Conservation (phyloP, 2,888 invertebrate species). For the Habroteleia sp. region DNA sequence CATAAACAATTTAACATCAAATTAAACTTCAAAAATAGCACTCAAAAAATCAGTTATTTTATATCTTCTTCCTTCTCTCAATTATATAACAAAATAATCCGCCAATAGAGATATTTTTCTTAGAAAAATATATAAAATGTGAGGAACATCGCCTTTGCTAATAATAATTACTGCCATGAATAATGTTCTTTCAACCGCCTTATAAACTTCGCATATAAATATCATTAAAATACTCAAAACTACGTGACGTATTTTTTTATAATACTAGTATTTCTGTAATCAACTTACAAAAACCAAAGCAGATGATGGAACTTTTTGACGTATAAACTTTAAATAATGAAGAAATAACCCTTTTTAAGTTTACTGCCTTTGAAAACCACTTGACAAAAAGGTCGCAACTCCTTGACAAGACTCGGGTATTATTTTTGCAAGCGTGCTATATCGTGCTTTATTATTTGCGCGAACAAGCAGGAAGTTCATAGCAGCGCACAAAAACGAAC, state of each 20-base stretch:
- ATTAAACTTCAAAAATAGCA: too few relatives aligned
- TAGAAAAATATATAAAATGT: too few relatives aligned
- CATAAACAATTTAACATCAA: constrained; percentile 7
- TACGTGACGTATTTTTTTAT: too few relatives aligned
- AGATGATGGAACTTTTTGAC: too few relatives aligned
- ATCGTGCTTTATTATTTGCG: constrained; percentile 24
- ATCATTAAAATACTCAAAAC: constrained; percentile 4
- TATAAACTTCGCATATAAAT: constrained; percentile 8
- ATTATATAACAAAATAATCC: too few relatives aligned
- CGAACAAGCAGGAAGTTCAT: constrained; percentile 15
- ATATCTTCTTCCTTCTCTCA: too few relatives aligned
- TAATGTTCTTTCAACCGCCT: too few relatives aligned
- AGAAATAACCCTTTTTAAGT: constrained; percentile 2
- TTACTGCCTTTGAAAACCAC: constrained; percentile 1
- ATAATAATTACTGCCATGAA: too few relatives aligned
- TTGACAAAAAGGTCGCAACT: constrained; percentile 9
- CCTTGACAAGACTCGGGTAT: background rate
- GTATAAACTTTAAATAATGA: background rate
- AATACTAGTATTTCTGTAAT: background rate
- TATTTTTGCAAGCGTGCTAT: background rate
- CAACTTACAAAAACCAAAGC: background rate
- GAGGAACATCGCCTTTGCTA: too few relatives aligned
- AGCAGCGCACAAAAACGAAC: constrained; percentile 34
- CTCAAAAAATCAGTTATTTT: too few relatives aligned
- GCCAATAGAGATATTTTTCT: too few relatives aligned